These are phyloP conservation scores for Hydrozoanthus gracilis DNA, from an alignment of 92 coral and sea anemone genomes.

Conservation along the genomic window DNA sequence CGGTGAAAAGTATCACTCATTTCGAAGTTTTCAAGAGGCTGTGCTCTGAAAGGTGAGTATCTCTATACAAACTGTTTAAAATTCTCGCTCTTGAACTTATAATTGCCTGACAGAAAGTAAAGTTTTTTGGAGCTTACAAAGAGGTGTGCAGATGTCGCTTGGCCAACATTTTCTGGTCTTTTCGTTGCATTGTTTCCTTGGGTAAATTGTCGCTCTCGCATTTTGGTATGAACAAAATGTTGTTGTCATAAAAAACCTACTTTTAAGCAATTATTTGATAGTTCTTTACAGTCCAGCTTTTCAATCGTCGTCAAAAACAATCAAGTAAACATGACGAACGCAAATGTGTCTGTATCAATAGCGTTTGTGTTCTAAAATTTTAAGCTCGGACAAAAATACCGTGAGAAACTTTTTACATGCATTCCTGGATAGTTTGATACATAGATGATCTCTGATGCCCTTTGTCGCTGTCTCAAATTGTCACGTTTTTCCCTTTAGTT, in stretches of 20 bases:
- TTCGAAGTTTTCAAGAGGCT: neutral
- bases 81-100: neutral
- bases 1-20: neutral
- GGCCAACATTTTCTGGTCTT: too few species aligned
- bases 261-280: neutral
- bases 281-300: too few species aligned
- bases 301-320: too few species aligned
- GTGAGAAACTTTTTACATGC: neutral
- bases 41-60: neutral
- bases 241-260: too few species aligned
- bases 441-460: neutral
- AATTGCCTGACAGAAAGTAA: neutral
- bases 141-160: too few species aligned
- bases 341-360: neutral
- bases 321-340: too few species aligned
- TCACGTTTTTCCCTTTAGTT: neutral
- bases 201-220: too few species aligned
- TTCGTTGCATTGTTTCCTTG: neutral
- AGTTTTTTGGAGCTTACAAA: too few species aligned
- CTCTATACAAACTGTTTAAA: neutral
- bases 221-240: too few species aligned
- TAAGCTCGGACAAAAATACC: neutral
- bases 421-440: too few species aligned
- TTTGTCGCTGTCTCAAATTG: neutral
- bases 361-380: neutral